These are phyloP conservation scores for Teleogryllus occipitalis DNA, from an alignment of 1,140 invertebrate species.

Conservation along the genomic window DNA sequence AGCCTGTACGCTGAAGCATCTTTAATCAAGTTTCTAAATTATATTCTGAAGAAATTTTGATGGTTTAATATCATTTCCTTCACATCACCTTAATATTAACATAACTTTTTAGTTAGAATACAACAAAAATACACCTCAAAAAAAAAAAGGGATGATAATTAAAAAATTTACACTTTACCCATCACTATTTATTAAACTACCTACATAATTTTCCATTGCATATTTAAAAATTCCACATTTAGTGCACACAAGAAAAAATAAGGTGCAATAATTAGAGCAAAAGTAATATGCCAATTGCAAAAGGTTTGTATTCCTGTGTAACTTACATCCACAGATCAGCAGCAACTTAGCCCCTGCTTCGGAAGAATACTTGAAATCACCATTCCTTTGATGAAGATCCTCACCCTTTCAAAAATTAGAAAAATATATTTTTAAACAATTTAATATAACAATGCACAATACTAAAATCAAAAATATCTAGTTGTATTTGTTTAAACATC, in stretches of 20 bases:
- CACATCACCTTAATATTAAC: too few relatives aligned
- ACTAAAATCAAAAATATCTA: background rate
- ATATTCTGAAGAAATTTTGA: too few relatives aligned
- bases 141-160: too few relatives aligned
- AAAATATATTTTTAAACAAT: background rate
- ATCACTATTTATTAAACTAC: background rate
- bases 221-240: background rate
- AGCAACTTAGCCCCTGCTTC: conserved; percentile 14
- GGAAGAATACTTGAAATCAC: conserved; percentile 1
- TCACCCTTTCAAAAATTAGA: background rate
- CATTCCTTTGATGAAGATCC: conserved; percentile 12
- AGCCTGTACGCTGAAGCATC: too few relatives aligned
- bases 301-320: conserved; percentile 6
- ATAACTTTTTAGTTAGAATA: too few relatives aligned
- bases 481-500: background rate
- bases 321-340: conserved; percentile 12
- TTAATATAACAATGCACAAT: background rate
- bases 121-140: too few relatives aligned
- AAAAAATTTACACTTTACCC: too few relatives aligned
- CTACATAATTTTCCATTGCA: background rate
- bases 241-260: background rate
- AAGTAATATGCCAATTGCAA: background rate
- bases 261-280: background rate
- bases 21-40: too few relatives aligned
- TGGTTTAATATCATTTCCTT: too few relatives aligned